Base-by-base conservation (phyloP, 2,797 vertebrate species). In the Pampus argenteus region DNA sequence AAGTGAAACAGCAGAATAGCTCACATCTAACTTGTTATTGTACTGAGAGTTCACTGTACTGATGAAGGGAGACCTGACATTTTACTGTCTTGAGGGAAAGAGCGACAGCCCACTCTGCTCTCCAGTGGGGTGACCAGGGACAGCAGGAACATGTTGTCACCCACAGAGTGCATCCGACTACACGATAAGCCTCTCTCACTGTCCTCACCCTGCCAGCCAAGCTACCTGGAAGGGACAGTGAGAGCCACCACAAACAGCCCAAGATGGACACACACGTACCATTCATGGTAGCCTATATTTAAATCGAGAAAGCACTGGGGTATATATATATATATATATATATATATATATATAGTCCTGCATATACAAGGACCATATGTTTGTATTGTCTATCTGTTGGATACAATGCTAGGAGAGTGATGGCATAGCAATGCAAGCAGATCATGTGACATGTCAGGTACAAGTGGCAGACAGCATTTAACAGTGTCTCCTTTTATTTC, bases 131-230 rank as follows among this genome's bases (percentile, higher is more conserved):
- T 84, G 87, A 86, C 80, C 80, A 79, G 89, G 86, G 90, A 92
- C 78, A 66, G 74, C 79, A 63, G 76, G 78, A 86, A 91, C 91
- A 93, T 93, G 93, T 91, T 93, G 88, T 91, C 92, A 92, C 93
- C 88, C 87, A 91, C 70, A 89, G 85, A 94, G 93, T 93, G 91
- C 91, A 84, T 90, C 78, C 78, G 76, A 90, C 89, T 89, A 93
- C 93, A 94, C 5, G 86, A 93, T 89, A 94, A 93, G 84, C 88
- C 91, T 92, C 83, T 92, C 80, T 90, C 82, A 59, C 82, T 85
- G 74, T 90, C 82, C 69, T 83, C 80, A 83, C 76, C 78, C 83
- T 77, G 74, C 66, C 63, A 72, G 67, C 60, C 54, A 22, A 47
- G 56, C 72, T 76, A 82, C 79, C 79, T 82, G 82, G 72, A 74